phyloP scores from a whole-genome alignment of 2,797 vertebrate genomes.

The Falco concolor region DNA sequence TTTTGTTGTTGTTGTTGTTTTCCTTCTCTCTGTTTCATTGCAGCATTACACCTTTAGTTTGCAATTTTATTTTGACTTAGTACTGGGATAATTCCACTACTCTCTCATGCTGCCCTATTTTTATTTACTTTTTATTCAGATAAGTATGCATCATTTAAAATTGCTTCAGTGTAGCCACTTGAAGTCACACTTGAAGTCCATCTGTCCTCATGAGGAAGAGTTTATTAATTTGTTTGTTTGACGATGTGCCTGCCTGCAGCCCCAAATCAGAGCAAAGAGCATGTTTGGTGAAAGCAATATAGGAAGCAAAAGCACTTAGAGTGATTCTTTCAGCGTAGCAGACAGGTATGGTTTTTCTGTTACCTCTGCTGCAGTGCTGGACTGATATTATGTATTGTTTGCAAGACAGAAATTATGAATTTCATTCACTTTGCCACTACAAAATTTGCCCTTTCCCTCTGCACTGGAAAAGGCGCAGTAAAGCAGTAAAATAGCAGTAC shows the following conservation, averaged over 20 bases:
- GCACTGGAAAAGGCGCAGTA: neutral
- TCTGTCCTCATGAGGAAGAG: neutral
- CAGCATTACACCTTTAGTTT: neutral
- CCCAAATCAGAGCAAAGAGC: neutral
- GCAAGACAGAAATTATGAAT: neutral
- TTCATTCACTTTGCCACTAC: neutral
- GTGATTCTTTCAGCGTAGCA: neutral
- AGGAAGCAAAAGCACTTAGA: neutral
- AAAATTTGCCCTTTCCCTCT: neutral
- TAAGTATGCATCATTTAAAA: neutral
- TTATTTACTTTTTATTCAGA: slow-evolving; percentile 2
- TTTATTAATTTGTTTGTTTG: neutral
- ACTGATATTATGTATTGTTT: neutral
- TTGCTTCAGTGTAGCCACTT: neutral
- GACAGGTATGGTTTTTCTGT: neutral
- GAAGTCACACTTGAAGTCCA: neutral
- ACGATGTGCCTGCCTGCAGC: neutral
- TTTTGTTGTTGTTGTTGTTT: too few species aligned
- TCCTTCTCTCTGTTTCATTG: neutral
- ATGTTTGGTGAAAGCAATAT: neutral
- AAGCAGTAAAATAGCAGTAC: neutral
- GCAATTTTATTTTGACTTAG: neutral
- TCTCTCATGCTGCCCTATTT: neutral
- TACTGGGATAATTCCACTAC: neutral
- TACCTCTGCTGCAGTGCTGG: neutral